Conservation (phyloP, 2,888 invertebrate species). For the Julus scandinavius region DNA sequence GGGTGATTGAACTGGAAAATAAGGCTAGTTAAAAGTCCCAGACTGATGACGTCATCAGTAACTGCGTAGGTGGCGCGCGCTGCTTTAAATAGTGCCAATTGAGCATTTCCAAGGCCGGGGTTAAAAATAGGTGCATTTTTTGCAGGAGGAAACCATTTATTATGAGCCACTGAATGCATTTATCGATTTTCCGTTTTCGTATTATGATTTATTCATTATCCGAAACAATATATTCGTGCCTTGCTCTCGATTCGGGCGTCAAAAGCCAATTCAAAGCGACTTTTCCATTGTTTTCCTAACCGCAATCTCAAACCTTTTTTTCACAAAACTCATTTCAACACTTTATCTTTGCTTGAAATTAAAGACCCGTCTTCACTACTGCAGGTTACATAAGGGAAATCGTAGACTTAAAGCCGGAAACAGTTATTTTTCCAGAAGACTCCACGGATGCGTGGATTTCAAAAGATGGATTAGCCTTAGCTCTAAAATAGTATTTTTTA, state of each 20-base stretch:
- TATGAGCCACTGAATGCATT: slow-evolving; percentile 17
- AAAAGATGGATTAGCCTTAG: too few species aligned
- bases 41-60: not conserved
- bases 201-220: slow-evolving; percentile 25
- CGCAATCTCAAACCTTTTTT: not conserved
- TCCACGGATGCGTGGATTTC: too few species aligned
- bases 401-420: too few species aligned
- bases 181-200: slow-evolving; percentile 26
- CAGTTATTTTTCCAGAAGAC: too few species aligned
- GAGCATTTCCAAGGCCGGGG: not conserved
- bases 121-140: slow-evolving; percentile 33
- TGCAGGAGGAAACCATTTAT: slow-evolving; percentile 13
- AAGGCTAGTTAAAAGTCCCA: not conserved
- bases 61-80: not conserved
- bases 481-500: too few species aligned
- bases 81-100: not conserved
- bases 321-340: too few species aligned
- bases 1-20: too few species aligned
- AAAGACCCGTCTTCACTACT: too few species aligned
- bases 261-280: not conserved
- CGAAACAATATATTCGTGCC: slow-evolving; percentile 16
- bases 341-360: too few species aligned
- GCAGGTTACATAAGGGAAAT: too few species aligned
- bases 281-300: not conserved
- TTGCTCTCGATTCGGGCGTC: not conserved